Conservation (phyloP, 2,888 invertebrate species). For the Aphidoletes aphidimyza region DNA sequence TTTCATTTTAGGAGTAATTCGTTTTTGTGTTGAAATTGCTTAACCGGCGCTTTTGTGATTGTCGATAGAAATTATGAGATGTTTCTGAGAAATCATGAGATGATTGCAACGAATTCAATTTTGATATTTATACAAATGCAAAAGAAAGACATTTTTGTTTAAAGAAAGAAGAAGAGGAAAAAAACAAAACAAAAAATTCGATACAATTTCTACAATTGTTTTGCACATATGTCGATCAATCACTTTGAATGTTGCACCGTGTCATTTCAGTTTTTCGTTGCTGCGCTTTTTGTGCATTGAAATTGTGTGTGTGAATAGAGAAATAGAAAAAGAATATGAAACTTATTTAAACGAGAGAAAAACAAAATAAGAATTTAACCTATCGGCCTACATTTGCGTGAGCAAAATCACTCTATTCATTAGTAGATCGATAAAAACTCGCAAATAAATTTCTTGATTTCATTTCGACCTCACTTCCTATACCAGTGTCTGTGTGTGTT, state of each 20-base stretch:
- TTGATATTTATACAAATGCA: slow-evolving; percentile 33
- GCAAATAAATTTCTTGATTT: not conserved
- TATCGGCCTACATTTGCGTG: slow-evolving; percentile 32
- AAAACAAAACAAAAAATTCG: not conserved
- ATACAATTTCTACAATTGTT: not conserved
- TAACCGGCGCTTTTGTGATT: slow-evolving; percentile 15
- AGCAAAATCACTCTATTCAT: not conserved
- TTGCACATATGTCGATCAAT: slow-evolving; percentile 32
- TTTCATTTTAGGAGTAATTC: too few species aligned
- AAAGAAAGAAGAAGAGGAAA: too few species aligned
- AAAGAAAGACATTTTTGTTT: not conserved
- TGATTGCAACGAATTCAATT: not conserved
- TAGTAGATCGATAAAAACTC: not conserved
- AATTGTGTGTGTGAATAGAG: too few species aligned
- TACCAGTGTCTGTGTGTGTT: too few species aligned
- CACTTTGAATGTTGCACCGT: slow-evolving; percentile 2
- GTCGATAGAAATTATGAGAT: not conserved
- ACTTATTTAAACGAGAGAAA: not conserved
- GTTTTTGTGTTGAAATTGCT: not conserved
- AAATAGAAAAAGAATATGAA: not conserved
- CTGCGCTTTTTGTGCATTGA: slow-evolving; percentile 23
- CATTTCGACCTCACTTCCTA: not conserved
- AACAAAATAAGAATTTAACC: too few species aligned
- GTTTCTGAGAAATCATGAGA: not conserved
- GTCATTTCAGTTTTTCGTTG: not conserved